Percentiles rank a stretch among this genome's conserved stretches.
Evolutionary conservation across 2,113 vertebrate genomes (phyloP).

Genomic region (Megaceryle maxima): DNA sequence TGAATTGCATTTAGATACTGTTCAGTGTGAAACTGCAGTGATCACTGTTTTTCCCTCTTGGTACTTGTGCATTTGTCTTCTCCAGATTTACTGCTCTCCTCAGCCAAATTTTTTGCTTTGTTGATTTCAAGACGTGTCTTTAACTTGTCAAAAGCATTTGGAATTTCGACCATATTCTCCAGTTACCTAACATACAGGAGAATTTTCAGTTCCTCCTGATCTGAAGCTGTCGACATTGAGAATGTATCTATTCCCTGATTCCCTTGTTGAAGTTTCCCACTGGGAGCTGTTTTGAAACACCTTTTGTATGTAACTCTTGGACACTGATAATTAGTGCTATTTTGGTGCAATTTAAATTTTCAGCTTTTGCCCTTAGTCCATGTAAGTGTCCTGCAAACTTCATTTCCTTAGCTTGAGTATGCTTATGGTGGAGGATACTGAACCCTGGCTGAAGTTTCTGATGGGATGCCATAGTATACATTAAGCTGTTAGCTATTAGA

Average conservation of each 20-base stretch:
- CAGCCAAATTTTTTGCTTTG: neutral
- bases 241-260: neutral
- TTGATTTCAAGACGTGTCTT: neutral
- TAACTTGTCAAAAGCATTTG: neutral
- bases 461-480: neutral
- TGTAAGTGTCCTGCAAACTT: neutral
- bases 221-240: neutral
- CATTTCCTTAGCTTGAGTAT: neutral
- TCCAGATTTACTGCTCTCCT: neutral
- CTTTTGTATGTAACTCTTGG: neutral
- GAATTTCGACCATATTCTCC: neutral
- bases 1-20: neutral
- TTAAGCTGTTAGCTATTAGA: neutral
- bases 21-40: neutral
- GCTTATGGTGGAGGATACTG: neutral
- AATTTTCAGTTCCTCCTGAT: neutral
- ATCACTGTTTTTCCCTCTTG: neutral
- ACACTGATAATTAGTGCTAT: neutral
- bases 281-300: neutral
- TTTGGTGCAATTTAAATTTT: neutral
- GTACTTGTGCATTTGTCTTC: neutral
- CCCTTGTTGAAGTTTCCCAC: neutral
- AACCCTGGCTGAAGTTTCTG: neutral
- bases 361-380: neutral
- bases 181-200: neutral